phyloP scores from a whole-genome alignment of 1,140 invertebrate species.

The Brachionus plicatilis region DNA sequence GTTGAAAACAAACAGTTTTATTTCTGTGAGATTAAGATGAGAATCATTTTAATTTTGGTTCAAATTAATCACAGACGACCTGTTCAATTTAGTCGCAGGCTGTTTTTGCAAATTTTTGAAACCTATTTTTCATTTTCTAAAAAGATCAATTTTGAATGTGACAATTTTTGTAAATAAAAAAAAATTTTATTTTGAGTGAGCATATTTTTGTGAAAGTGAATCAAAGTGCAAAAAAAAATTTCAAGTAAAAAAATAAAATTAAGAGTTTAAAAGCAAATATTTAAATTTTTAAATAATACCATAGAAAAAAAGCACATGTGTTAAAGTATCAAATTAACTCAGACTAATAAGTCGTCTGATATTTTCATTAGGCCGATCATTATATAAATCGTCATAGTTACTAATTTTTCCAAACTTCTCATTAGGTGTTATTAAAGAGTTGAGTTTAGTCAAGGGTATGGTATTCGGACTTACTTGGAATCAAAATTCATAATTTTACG shows the following conservation, averaged over 20 bases:
- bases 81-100: neutral
- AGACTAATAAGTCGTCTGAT: neutral
- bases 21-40: no score
- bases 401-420: neutral
- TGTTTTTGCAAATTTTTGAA: neutral
- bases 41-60: neutral
- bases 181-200: no score
- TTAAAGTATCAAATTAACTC: neutral
- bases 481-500: neutral
- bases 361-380: neutral
- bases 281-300: neutral
- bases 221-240: no score
- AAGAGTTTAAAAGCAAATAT: neutral
- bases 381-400: constrained; percentile 26
- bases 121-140: neutral
- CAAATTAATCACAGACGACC: neutral
- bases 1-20: no score
- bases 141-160: no score
- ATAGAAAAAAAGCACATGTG: neutral
- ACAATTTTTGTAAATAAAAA: no score
- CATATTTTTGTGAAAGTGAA: no score
- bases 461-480: neutral
- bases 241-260: no score
- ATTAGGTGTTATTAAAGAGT: constrained; percentile 5
- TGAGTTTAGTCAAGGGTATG: constrained; percentile 12